Percentiles rank a stretch among this genome's conserved stretches.
phyloP scores from a whole-genome alignment of 2,888 invertebrate species.

The Noctua janthe region DNA sequence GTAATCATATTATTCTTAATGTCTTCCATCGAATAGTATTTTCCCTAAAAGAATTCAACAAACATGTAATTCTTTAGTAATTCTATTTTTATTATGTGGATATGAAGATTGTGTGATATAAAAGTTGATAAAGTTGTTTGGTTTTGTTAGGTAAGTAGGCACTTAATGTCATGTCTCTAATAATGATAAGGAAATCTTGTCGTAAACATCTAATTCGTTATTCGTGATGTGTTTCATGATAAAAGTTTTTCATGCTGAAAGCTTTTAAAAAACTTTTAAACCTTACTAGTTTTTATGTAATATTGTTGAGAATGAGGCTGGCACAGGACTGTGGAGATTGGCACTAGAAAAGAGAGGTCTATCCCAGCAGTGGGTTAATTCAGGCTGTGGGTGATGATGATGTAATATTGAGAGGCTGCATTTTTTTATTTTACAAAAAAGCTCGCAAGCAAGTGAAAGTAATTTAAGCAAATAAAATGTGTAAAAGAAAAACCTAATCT shows the following conservation, averaged over 20 bases:
- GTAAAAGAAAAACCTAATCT: conserved; percentile 4
- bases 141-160: conserved; percentile 39
- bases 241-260: not conserved
- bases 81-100: conserved; percentile 61
- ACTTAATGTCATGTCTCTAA: conserved; percentile 42
- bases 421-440: not conserved
- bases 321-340: too few relatives aligned
- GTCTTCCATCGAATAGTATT: conserved; percentile 54
- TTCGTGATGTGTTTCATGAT: not conserved
- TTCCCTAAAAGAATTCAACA: conserved; percentile 59
- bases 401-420: not conserved
- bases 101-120: conserved; percentile 48
- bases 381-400: too few relatives aligned
- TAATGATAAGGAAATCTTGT: conserved; percentile 21
- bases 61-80: conserved; percentile 55
- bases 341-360: too few relatives aligned
- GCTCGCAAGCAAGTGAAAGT: not conserved
- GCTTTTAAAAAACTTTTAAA: not conserved
- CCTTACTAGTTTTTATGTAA: not conserved
- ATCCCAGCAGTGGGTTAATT: too few relatives aligned
- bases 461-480: conserved; percentile 8
- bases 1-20: conserved; percentile 73
- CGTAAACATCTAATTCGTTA: conserved; percentile 2
- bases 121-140: conserved; percentile 48
- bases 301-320: too few relatives aligned